Percentiles rank a stretch among this genome's conserved stretches.
Conservation (phyloP, 2,888 invertebrate species). For the Parnassius mnemosyne region DNA sequence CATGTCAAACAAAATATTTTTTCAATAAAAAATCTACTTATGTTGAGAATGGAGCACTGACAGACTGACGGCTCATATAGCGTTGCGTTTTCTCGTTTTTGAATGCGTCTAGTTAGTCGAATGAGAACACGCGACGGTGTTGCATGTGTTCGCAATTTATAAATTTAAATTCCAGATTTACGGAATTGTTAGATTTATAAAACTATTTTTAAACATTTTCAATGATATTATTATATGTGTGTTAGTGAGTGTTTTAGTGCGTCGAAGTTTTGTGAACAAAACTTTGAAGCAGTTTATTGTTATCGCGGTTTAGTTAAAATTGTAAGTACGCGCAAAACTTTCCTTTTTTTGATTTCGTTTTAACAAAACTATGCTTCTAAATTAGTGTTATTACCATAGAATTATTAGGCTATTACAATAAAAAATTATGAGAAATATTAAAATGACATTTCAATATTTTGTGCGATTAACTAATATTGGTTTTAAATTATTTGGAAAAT, state of each 20-base stretch:
- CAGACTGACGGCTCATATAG: slow-evolving; percentile 27
- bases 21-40: slow-evolving; percentile 6
- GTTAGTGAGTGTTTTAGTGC: slow-evolving; percentile 23
- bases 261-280: slow-evolving; percentile 21
- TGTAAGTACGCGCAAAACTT: slow-evolving; percentile 24
- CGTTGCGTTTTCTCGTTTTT: slow-evolving; percentile 38
- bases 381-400: slow-evolving; percentile 1
- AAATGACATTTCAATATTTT: too few relatives aligned
- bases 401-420: too few relatives aligned
- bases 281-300: slow-evolving; percentile 16
- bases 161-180: slow-evolving; percentile 35
- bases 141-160: slow-evolving; percentile 36
- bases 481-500: too few relatives aligned
- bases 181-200: slow-evolving; percentile 31
- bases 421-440: too few relatives aligned
- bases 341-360: slow-evolving; percentile 24
- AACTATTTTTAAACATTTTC: slow-evolving; percentile 2
- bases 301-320: slow-evolving; percentile 8
- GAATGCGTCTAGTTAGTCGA: slow-evolving; percentile 29
- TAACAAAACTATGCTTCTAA: slow-evolving; percentile 21
- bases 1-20: too few relatives aligned
- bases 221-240: slow-evolving; percentile 18
- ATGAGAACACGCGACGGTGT: slow-evolving; percentile 40
- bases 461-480: too few relatives aligned
- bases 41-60: slow-evolving; percentile 26